A percentile compares a stretch with the other conserved stretches of the same genome.
phyloP scores from a whole-genome alignment of 2,888 invertebrate genomes.

The Pheosia tremula region DNA sequence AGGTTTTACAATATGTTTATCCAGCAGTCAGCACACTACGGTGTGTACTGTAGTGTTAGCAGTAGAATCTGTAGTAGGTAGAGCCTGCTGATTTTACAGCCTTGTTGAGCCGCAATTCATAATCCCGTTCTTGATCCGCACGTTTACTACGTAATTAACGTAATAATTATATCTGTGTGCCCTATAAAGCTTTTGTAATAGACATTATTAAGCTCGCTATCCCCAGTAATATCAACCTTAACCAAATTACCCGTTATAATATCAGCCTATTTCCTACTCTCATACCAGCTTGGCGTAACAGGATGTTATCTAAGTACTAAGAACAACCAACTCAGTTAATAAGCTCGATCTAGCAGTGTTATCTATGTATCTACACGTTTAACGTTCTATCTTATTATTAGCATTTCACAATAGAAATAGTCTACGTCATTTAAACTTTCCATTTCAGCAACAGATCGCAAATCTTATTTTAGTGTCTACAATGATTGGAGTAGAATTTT shows the following conservation, averaged over 20 bases:
- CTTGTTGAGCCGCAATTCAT: too few species aligned
- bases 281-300: neutral
- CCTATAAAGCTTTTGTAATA: neutral
- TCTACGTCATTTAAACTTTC: constrained; percentile 1
- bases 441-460: neutral
- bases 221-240: neutral
- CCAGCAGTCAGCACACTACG: too few species aligned
- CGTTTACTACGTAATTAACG: too few species aligned
- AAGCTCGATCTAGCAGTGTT: neutral
- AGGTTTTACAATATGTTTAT: too few species aligned
- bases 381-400: constrained; percentile 19
- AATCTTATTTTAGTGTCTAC: neutral
- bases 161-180: too few species aligned
- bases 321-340: constrained; percentile 2
- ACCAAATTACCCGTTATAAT: neutral
- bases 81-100: too few species aligned
- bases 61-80: too few species aligned
- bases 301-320: constrained; percentile 6
- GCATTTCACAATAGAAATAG: constrained; percentile 26
- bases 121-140: too few species aligned
- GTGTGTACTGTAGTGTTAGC: too few species aligned
- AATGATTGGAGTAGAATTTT: neutral
- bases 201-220: neutral
- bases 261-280: neutral
- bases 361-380: constrained; percentile 5